These are phyloP conservation scores for Limonius californicus DNA, from an alignment of 1,140 invertebrate genomes.

Conservation along the genomic window DNA sequence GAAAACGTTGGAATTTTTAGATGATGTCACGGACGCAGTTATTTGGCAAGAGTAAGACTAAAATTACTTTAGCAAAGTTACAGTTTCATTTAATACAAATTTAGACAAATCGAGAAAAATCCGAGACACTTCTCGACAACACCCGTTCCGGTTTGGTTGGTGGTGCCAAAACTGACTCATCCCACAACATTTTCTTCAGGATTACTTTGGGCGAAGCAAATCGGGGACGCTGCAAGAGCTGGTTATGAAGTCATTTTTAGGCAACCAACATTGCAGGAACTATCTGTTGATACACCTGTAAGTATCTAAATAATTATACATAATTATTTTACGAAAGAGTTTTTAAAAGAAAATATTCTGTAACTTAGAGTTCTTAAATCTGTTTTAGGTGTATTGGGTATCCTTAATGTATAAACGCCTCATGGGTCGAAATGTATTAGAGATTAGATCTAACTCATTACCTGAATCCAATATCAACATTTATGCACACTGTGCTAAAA, in stretches of 20 bases:
- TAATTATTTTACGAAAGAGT: too few species aligned
- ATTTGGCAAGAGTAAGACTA: too few species aligned
- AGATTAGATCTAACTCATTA: conserved; percentile 26
- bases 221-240: conserved; percentile 35
- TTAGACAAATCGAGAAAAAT: too few species aligned
- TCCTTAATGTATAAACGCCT: conserved; percentile 40
- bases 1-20: too few species aligned
- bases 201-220: conserved; percentile 38
- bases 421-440: conserved; percentile 42
- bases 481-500: conserved; percentile 40
- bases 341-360: too few species aligned
- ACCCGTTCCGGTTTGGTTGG: conserved; percentile 33
- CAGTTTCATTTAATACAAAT: too few species aligned
- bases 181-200: conserved; percentile 36
- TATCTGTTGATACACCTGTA: conserved; percentile 36
- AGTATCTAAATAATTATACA: not conserved
- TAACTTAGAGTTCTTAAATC: too few species aligned
- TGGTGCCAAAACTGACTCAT: conserved; percentile 25
- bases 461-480: conserved; percentile 15
- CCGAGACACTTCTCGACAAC: not conserved
- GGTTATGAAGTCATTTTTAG: conserved; percentile 42
- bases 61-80: too few species aligned
- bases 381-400: conserved; percentile 37
- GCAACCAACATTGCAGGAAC: conserved; percentile 29
- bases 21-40: too few species aligned